A percentile compares a stretch with the other conserved stretches of the same genome.
Evolutionary conservation across 2,888 invertebrate genomes (phyloP).

Genomic region (Parelbella ahira): DNA sequence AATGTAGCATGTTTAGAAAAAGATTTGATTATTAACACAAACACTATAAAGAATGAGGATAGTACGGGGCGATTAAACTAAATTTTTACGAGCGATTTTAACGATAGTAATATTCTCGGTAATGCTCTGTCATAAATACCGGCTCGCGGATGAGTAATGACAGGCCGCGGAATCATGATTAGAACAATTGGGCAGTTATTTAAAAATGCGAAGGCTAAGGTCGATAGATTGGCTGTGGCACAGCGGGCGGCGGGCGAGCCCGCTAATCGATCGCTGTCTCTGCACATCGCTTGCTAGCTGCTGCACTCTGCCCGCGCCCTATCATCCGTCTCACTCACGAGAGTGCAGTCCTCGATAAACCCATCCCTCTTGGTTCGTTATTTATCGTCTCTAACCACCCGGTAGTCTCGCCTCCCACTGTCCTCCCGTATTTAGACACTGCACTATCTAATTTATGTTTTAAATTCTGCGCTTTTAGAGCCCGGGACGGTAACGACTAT

Average conservation of each 20-base stretch:
- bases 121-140: constrained; percentile 10
- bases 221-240: constrained; percentile 66
- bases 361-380: constrained; percentile 70
- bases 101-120: too few species aligned
- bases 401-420: constrained; percentile 68
- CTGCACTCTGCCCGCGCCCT: constrained; percentile 50
- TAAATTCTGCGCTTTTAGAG: constrained; percentile 67
- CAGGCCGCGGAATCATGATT: constrained; percentile 23
- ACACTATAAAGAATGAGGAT: too few species aligned
- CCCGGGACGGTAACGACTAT: constrained; percentile 57
- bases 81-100: too few species aligned
- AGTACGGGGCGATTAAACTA: too few species aligned
- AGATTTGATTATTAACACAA: too few species aligned
- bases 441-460: constrained; percentile 78
- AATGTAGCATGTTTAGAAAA: too few species aligned
- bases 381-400: constrained; percentile 75
- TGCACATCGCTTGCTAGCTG: constrained; percentile 60
- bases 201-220: constrained; percentile 60
- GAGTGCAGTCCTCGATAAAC: constrained; percentile 43
- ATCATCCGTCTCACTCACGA: constrained; percentile 59
- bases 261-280: constrained; percentile 77
- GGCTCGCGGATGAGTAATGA: constrained; percentile 11
- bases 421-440: constrained; percentile 76
- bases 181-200: constrained; percentile 52
- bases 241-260: constrained; percentile 53